These are phyloP conservation scores for Acanthornis magna DNA, from an alignment of 2,797 vertebrate genomes.

Conservation along the genomic window DNA sequence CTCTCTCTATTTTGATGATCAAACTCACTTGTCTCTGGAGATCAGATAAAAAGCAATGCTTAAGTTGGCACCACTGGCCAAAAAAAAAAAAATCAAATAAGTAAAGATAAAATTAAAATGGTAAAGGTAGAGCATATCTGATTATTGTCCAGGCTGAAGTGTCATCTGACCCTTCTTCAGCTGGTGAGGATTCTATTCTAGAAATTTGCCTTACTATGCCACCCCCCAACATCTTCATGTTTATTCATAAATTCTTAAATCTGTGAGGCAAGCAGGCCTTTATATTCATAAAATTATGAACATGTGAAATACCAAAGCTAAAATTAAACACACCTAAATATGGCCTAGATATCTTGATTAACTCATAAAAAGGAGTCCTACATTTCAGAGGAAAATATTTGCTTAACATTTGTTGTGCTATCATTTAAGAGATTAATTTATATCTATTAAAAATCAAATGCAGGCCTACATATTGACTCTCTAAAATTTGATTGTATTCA, in stretches of 20 bases:
- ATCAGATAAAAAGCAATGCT: neutral
- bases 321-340: neutral
- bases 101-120: neutral
- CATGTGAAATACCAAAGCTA: neutral
- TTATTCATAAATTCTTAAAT: neutral
- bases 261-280: neutral
- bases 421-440: neutral
- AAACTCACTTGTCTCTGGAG: neutral
- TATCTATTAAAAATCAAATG: neutral
- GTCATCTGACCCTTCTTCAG: neutral
- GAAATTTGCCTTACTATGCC: neutral
- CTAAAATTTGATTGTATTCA: neutral
- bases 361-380: neutral
- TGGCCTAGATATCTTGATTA: neutral
- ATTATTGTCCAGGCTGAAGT: neutral
- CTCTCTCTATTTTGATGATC: neutral
- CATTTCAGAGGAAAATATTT: neutral
- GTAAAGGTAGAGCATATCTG: neutral
- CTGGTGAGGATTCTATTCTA: neutral
- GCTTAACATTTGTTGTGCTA: neutral
- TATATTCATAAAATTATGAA: neutral
- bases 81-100: neutral
- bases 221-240: neutral
- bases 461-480: neutral
- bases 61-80: neutral